A percentile compares a stretch with the other conserved stretches of the same genome.
Conservation (phyloP, 2,888 invertebrate genomes). For the Spialia ferax region DNA sequence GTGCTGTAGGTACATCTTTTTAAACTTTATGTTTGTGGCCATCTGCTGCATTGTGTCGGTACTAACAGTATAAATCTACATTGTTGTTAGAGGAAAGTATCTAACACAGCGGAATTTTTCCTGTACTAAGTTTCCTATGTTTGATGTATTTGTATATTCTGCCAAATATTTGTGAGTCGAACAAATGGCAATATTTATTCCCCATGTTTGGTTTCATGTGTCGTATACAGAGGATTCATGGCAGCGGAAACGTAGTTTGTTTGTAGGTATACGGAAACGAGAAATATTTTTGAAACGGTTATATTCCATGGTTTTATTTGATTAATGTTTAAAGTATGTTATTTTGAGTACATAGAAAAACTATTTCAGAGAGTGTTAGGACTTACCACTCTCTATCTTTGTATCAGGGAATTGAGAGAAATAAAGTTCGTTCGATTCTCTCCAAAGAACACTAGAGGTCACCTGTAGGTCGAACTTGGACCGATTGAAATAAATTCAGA, state of each 20-base stretch:
- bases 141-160: background rate
- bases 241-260: background rate
- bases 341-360: too few species aligned
- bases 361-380: too few species aligned
- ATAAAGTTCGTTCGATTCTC: too few species aligned
- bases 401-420: too few species aligned
- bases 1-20: too few species aligned
- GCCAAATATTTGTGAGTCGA: background rate
- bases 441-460: too few species aligned
- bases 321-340: background rate
- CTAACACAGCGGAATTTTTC: background rate
- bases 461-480: too few species aligned
- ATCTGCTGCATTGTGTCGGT: background rate
- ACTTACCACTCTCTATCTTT: too few species aligned
- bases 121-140: background rate
- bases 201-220: constrained; percentile 2
- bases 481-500: too few species aligned
- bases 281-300: background rate
- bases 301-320: background rate
- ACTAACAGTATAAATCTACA: background rate
- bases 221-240: background rate
- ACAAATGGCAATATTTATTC: background rate
- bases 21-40: too few species aligned
- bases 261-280: background rate
- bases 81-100: background rate